These are phyloP conservation scores for Eospalax fontanierii DNA, from an alignment of 2,797 vertebrate species.

Conservation along the genomic window DNA sequence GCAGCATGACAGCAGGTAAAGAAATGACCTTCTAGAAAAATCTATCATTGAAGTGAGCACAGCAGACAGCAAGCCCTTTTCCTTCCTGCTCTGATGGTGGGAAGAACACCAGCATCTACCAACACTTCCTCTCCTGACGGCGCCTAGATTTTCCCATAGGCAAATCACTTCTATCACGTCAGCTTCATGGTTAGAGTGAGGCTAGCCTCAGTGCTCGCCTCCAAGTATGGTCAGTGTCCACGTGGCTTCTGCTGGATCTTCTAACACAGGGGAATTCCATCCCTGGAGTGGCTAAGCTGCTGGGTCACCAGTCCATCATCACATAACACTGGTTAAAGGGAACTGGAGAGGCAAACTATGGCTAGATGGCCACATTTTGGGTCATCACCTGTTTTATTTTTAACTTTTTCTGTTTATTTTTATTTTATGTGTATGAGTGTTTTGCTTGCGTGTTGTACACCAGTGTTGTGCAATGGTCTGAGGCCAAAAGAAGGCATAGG, in stretches of 20 bases:
- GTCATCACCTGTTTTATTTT: background rate
- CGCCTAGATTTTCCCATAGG: background rate
- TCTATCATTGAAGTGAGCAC: background rate
- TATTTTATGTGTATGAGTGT: no score
- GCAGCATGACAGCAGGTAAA: background rate
- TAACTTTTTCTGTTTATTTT: no score
- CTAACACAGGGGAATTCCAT: background rate
- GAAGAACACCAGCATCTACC: background rate
- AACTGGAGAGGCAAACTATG: background rate
- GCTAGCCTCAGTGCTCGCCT: background rate
- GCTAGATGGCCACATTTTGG: background rate
- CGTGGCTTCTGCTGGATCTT: background rate
- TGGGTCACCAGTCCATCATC: background rate
- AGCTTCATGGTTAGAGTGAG: no score
- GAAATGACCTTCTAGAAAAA: background rate
- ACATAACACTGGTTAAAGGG: background rate
- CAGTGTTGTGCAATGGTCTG: no score
- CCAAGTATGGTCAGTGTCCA: background rate
- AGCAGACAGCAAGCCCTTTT: background rate
- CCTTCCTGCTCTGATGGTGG: accelerated
- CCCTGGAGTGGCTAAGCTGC: background rate
- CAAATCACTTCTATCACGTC: background rate
- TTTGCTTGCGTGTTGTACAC: no score
- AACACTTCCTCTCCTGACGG: background rate
- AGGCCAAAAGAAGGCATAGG: no score